phyloP scores from a whole-genome alignment of 2,888 invertebrate genomes.

The Osedax frankpressi region DNA sequence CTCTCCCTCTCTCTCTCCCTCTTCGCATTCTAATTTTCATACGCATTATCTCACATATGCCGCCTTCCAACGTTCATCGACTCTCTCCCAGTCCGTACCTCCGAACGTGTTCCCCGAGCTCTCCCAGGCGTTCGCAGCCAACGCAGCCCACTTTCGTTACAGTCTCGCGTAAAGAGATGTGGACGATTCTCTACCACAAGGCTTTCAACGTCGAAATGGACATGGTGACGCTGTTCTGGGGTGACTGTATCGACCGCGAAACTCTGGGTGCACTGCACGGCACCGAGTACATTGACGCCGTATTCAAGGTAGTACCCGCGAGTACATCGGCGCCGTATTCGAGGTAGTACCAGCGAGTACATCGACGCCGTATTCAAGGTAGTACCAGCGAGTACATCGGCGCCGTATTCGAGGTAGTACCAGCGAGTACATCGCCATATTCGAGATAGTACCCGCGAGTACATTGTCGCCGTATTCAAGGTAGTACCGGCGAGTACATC shows the following conservation, averaged over 20 bases:
- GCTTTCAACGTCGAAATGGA: neutral
- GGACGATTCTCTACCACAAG: neutral
- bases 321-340: too few species aligned
- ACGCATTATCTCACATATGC: too few species aligned
- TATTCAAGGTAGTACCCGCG: neutral
- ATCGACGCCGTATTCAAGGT: neutral
- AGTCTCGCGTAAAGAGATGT: slow-evolving; percentile 10
- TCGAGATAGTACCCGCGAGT: neutral
- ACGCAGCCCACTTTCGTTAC: too few species aligned
- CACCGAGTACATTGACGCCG: neutral
- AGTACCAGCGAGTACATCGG: neutral
- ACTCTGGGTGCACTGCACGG: neutral
- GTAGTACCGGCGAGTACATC: too few species aligned
- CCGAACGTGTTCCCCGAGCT: too few species aligned
- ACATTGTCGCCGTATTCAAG: too few species aligned
- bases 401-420: too few species aligned
- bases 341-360: neutral
- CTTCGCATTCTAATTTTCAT: too few species aligned
- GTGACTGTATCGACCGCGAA: neutral
- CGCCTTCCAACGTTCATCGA: too few species aligned
- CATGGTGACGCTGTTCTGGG: slow-evolving; percentile 6
- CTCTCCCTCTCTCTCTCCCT: too few species aligned
- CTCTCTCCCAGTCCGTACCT: too few species aligned
- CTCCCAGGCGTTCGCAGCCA: too few species aligned
- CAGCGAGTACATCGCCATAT: neutral